A percentile compares a stretch with the other conserved stretches of the same genome.
These are phyloP conservation scores for Xiphorhynchus elegans DNA, from an alignment of 2,113 vertebrate species.

Conservation along the genomic window DNA sequence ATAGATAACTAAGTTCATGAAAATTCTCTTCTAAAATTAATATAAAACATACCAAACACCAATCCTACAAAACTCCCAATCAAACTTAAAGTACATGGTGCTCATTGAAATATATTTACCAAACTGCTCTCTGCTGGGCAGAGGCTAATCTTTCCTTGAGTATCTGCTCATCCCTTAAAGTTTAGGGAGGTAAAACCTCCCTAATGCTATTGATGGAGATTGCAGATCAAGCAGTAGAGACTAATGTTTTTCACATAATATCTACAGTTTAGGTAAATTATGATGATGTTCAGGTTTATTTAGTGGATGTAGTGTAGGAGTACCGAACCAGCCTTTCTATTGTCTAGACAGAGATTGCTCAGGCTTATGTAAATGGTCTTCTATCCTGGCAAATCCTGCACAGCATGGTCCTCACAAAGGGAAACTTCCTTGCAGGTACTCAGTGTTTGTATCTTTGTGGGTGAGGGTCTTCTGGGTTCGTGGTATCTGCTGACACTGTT, in stretches of 20 bases:
- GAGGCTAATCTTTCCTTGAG: fast-evolving
- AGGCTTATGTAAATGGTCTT: not conserved
- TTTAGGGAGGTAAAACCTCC: not conserved
- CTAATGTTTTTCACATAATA: not conserved
- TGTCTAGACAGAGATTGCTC: not conserved
- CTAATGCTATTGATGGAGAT: not conserved
- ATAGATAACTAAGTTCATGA: not conserved
- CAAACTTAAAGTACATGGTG: not conserved
- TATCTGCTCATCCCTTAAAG: not conserved
- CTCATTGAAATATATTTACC: not conserved
- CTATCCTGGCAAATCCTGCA: not conserved
- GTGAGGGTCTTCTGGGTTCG: not conserved
- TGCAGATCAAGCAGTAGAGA: not conserved
- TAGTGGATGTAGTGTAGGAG: not conserved
- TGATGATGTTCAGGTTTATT: not conserved
- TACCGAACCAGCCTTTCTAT: not conserved
- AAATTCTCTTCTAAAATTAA: not conserved
- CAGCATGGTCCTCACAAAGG: not conserved
- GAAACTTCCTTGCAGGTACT: not conserved
- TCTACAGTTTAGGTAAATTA: not conserved
- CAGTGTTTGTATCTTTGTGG: not conserved
- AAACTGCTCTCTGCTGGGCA: not conserved
- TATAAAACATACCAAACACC: not conserved
- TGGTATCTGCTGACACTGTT: not conserved
- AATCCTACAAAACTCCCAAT: not conserved